phyloP scores from a whole-genome alignment of 2,797 vertebrate genomes.

The Helostoma temminkii region DNA sequence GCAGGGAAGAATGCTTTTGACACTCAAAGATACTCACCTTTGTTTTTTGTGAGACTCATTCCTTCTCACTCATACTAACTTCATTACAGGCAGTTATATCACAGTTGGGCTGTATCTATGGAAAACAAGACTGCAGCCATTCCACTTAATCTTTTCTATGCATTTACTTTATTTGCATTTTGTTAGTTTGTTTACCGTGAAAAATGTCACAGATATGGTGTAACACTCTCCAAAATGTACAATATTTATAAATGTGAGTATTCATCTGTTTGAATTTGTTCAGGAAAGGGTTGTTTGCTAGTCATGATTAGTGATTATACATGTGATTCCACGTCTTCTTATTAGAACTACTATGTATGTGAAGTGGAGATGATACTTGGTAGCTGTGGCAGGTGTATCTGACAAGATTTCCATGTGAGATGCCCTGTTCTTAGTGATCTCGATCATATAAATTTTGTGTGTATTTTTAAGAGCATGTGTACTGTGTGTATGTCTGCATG shows the following conservation, averaged over 20 bases:
- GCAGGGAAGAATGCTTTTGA: conserved; percentile 18
- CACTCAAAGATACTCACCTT: conserved; percentile 15
- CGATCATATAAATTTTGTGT: conserved; percentile 38
- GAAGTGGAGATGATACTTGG: conserved; percentile 8
- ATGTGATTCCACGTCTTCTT: conserved; percentile 22
- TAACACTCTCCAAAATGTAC: neutral
- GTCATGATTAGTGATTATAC: conserved; percentile 28
- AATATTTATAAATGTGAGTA: conserved; percentile 19
- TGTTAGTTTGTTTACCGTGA: conserved; percentile 12
- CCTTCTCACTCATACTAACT: conserved; percentile 33
- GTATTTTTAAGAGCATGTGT: conserved; percentile 51
- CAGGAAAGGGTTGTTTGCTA: neutral
- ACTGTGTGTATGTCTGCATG: conserved; percentile 23
- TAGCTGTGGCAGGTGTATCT: conserved; percentile 52
- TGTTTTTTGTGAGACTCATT: conserved; percentile 26
- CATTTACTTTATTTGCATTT: conserved; percentile 8
- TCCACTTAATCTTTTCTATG: conserved; percentile 41
- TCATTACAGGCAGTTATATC: conserved; percentile 14
- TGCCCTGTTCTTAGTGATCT: conserved; percentile 35
- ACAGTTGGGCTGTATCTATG: conserved; percentile 16
- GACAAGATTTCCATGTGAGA: conserved; percentile 42
- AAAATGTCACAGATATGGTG: conserved; percentile 6
- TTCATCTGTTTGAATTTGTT: neutral
- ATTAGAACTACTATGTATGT: conserved; percentile 33
- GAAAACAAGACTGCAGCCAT: conserved; percentile 6